A percentile compares a stretch with the other conserved stretches of the same genome.
These are phyloP conservation scores for Eudasyphora cyanicolor DNA, from an alignment of 2,888 invertebrate genomes.

Conservation along the genomic window DNA sequence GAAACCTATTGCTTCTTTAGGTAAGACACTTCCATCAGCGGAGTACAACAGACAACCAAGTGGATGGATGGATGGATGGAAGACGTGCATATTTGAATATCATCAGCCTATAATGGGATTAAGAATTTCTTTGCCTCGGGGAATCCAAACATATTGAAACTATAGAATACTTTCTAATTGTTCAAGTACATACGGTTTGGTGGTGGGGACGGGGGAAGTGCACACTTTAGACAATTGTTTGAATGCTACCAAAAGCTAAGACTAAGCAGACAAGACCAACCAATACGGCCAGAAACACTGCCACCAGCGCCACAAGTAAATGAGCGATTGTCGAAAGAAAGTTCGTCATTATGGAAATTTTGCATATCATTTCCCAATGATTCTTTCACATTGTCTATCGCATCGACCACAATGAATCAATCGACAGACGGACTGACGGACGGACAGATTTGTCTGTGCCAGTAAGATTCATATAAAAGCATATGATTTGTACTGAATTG, in stretches of 20 bases:
- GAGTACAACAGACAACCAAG: background rate
- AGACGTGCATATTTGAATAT: background rate
- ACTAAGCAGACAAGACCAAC: no score
- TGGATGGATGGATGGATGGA: background rate
- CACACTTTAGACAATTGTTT: conserved; percentile 27
- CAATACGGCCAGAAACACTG: background rate
- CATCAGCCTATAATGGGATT: conserved; percentile 33
- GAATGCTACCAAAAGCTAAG: background rate
- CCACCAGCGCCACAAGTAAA: conserved; percentile 6
- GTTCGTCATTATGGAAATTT: conserved; percentile 42
- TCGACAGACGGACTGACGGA: background rate
- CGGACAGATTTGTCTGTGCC: conserved; percentile 8
- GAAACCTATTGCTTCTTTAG: background rate
- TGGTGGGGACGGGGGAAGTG: no score
- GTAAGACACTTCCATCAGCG: background rate
- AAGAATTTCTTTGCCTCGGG: conserved; percentile 37
- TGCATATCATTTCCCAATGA: conserved; percentile 48
- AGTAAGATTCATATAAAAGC: conserved; percentile 56
- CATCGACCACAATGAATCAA: background rate
- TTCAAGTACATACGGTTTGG: conserved; percentile 32
- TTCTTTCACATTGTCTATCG: conserved; percentile 6
- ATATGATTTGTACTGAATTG: background rate
- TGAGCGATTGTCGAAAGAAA: conserved; percentile 46
- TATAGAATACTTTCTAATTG: conserved; percentile 51
- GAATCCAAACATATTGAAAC: conserved; percentile 28